Base-by-base conservation (phyloP, 2,113 vertebrate species). In the Microtus pennsylvanicus region DNA sequence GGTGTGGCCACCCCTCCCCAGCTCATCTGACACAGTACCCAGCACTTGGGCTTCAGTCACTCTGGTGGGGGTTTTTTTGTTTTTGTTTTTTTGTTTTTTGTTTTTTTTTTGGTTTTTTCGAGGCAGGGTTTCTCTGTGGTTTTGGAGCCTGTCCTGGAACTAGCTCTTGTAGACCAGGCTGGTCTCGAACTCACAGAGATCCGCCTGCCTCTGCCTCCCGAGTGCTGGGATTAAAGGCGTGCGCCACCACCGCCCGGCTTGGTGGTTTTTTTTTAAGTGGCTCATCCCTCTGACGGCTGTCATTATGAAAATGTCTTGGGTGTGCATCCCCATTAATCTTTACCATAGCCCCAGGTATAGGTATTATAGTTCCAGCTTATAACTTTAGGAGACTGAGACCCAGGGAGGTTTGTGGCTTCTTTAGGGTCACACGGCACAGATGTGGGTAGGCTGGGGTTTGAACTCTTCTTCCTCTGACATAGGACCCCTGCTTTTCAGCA, bases 301-400 rank as follows among this genome's bases (percentile, higher is more conserved):
- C 4, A 5, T 72, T 21, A 5, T 80, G 28, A 75, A n/a, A 67
- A 87, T 26, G 12, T 33, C 50, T 0, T 35, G 0, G 2, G 38
- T 21, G 75, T n/a, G 28, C 33, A 12, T 4, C 85, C 61, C 24
- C 17, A 7, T 55, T 19, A 3, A n/a, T n/a, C 17, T 30, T 78
- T 21, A 8, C 5, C 2, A 14, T 61, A 42, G 85, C 28, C 38
- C 55, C 21, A n/a, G 69, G 42, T 0, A 0, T 61, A 45, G 74
- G 28, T 7, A 19, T 38, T 16, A 13, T 24, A 1, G 45, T 65
- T 52, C 19, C 67, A 4, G 58, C 75, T 80, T 52, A 26, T n/a
- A 33, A 3, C 65, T 55, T 38, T 21, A 55, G 24, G 55, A 93
- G 24, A 45, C 0, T 6, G 74, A 89, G 61, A n/a, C 78, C 45